phyloP scores from a whole-genome alignment of 2,888 invertebrate genomes.

The Entomobrya proxima region DNA sequence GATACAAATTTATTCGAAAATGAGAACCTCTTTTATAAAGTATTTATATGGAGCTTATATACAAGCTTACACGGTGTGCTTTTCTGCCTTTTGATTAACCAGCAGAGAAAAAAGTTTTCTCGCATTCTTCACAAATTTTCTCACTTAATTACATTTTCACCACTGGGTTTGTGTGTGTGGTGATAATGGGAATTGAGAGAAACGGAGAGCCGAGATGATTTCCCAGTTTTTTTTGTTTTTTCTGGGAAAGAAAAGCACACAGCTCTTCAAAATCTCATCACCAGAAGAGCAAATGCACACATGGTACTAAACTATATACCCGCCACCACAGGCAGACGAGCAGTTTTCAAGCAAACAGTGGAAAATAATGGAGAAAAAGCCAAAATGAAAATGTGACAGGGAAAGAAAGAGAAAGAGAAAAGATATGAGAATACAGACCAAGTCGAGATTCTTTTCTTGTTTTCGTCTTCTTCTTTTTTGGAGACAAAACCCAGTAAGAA shows the following conservation, averaged over 20 bases:
- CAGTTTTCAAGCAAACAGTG: background rate
- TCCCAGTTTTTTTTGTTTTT: no score
- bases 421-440: background rate
- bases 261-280: background rate
- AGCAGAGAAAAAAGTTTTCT: no score
- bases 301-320: no score
- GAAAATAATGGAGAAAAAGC: background rate
- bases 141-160: conserved; percentile 2
- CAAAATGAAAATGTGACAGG: conserved; percentile 35
- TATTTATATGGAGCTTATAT: background rate
- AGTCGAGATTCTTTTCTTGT: background rate
- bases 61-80: no score
- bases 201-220: no score
- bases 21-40: background rate
- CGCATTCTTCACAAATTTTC: background rate
- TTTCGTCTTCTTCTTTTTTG: background rate
- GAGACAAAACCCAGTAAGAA: background rate
- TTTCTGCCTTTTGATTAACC: no score
- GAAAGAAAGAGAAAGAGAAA: background rate
- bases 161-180: background rate
- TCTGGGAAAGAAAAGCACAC: background rate
- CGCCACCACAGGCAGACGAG: background rate
- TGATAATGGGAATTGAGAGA: no score
- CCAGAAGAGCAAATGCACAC: no score
- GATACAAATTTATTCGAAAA: conserved; percentile 12